A percentile compares a stretch with the other conserved stretches of the same genome.
Conservation (phyloP, 2,888 invertebrate species). For the Amphimallon solstitiale region DNA sequence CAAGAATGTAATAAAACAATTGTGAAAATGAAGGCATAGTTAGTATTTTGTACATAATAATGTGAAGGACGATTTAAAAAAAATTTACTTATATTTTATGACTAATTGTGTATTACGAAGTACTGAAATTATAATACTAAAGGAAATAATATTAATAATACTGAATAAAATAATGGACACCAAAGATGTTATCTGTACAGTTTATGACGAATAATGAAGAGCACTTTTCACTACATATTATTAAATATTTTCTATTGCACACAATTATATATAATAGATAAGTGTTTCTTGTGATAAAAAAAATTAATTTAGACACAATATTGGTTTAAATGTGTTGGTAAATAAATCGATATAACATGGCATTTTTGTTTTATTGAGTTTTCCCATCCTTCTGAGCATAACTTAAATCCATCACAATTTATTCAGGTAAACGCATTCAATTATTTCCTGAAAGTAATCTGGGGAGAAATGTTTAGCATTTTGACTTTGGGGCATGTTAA, state of each 20-base stretch:
- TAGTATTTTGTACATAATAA: no score
- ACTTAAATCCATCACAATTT: neutral
- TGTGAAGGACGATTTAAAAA: no score
- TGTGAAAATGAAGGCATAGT: no score
- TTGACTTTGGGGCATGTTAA: no score
- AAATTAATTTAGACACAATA: conserved; percentile 8
- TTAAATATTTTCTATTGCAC: conserved; percentile 35
- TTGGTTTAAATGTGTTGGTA: conserved; percentile 21
- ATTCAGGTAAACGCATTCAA: neutral
- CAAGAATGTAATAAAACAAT: no score
- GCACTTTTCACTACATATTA: conserved; percentile 25
- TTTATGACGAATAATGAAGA: conserved; percentile 16
- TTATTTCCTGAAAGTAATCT: neutral
- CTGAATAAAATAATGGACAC: neutral
- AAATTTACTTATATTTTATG: no score
- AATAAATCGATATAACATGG: conserved; percentile 26
- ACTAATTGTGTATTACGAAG: no score
- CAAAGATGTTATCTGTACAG: conserved; percentile 9
- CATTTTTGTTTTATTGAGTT: neutral
- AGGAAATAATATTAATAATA: neutral
- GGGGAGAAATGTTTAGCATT: no score
- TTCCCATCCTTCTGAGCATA: neutral
- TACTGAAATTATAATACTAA: no score
- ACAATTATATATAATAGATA: conserved; percentile 29
- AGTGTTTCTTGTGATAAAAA: conserved; percentile 38